Percentiles rank a stretch among this genome's conserved stretches.
Conservation (phyloP, 2,113 vertebrate genomes). For the Pithys albifrons region DNA sequence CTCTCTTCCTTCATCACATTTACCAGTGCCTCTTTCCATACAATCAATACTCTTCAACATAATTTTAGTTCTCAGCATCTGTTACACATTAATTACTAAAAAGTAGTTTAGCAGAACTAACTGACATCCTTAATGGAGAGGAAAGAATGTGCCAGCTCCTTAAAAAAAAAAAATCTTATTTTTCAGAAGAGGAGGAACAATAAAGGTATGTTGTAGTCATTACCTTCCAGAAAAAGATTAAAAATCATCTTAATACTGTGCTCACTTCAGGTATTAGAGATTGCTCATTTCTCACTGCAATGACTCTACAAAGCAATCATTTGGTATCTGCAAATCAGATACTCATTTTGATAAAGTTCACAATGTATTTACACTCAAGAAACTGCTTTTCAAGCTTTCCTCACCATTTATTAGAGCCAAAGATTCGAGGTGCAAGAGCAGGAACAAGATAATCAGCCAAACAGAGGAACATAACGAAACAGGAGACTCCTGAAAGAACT, state of each 20-base stretch:
- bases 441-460: constrained; percentile 97
- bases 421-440: constrained; percentile 91
- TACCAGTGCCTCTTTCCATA: neutral
- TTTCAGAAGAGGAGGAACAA: neutral
- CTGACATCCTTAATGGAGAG: neutral
- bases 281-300: neutral
- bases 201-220: neutral
- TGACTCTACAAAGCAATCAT: neutral
- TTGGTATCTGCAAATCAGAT: neutral
- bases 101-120: neutral
- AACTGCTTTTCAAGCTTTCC: constrained; percentile 19
- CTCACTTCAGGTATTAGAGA: neutral
- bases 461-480: constrained; percentile 91
- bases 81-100: neutral
- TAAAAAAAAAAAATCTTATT: neutral
- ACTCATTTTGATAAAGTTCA: neutral
- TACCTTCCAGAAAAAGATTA: neutral
- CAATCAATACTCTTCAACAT: neutral
- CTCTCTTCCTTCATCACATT: neutral
- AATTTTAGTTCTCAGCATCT: neutral
- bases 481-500: constrained; percentile 94
- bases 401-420: constrained; percentile 96
- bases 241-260: neutral
- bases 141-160: neutral
- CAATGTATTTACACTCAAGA: neutral